phyloP scores from a whole-genome alignment of 2,797 vertebrate species.

The Malurus splendens region DNA sequence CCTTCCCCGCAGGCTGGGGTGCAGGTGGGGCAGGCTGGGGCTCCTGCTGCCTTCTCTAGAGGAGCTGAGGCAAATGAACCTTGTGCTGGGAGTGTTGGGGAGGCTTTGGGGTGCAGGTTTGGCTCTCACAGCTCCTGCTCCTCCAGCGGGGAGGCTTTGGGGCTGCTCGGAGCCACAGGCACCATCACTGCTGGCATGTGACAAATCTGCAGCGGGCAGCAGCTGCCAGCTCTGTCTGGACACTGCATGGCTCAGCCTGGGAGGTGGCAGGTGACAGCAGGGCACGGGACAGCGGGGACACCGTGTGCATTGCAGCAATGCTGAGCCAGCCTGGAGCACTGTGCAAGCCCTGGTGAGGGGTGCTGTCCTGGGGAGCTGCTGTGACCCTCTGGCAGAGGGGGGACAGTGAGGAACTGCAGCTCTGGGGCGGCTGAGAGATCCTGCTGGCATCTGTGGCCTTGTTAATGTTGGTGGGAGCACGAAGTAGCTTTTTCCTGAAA shows the following conservation, averaged over 20 bases:
- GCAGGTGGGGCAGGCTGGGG: background rate
- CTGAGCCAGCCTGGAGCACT: background rate
- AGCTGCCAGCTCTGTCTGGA: background rate
- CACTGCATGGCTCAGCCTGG: background rate
- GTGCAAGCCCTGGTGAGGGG: background rate
- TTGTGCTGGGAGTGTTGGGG: background rate
- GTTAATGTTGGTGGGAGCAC: background rate
- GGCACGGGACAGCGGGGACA: background rate
- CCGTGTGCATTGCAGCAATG: accelerated
- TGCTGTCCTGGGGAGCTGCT: background rate
- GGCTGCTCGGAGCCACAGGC: background rate
- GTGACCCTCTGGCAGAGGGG: background rate
- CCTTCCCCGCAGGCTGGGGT: background rate
- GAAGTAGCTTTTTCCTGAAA: background rate
- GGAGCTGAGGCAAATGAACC: background rate
- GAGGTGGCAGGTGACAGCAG: background rate
- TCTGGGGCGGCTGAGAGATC: background rate
- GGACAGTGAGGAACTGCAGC: accelerated
- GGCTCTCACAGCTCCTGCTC: background rate
- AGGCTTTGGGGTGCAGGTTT: background rate
- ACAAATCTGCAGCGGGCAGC: background rate
- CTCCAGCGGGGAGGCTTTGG: accelerated
- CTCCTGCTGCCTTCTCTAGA: background rate
- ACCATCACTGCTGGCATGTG: background rate
- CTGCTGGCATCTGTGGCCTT: background rate